Conservation (phyloP, 2,113 vertebrate genomes). For the Peromyscus californicus region DNA sequence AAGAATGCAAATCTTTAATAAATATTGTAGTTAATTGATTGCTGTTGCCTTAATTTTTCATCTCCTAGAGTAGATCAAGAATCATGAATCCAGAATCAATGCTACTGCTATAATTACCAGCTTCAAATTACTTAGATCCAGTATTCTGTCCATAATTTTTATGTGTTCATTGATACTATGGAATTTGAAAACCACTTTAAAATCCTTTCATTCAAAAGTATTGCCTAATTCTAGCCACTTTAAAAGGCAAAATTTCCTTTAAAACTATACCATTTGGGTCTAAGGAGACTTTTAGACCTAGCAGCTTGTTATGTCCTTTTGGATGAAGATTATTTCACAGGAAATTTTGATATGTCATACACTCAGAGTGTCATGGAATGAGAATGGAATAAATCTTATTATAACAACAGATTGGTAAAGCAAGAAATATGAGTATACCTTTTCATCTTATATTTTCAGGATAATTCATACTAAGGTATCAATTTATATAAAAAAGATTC, state of each 20-base stretch:
- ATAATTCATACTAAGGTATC: neutral
- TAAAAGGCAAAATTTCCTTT: slow-evolving; percentile 43
- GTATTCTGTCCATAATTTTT: neutral
- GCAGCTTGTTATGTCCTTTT: neutral
- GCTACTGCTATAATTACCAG: too few relatives aligned
- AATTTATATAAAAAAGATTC: slow-evolving; percentile 40
- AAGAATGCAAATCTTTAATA: neutral
- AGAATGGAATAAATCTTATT: neutral
- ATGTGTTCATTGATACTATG: neutral
- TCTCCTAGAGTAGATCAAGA: neutral
- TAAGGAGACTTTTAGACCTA: slow-evolving; percentile 20
- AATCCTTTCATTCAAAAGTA: neutral
- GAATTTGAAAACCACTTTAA: slow-evolving; percentile 32
- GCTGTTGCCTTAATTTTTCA: neutral
- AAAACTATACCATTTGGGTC: neutral
- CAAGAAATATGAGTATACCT: slow-evolving; percentile 31
- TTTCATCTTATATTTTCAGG: slow-evolving; percentile 25
- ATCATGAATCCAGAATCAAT: neutral
- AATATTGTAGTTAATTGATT: neutral
- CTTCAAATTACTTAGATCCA: too few relatives aligned
- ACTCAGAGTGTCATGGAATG: slow-evolving; percentile 8
- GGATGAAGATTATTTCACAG: neutral
- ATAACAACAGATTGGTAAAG: slow-evolving; percentile 17
- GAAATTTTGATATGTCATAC: neutral
- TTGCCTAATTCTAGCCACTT: slow-evolving; percentile 15